These are phyloP conservation scores for Cryptosula pallasiana DNA, from an alignment of 2,888 invertebrate genomes.

Conservation along the genomic window DNA sequence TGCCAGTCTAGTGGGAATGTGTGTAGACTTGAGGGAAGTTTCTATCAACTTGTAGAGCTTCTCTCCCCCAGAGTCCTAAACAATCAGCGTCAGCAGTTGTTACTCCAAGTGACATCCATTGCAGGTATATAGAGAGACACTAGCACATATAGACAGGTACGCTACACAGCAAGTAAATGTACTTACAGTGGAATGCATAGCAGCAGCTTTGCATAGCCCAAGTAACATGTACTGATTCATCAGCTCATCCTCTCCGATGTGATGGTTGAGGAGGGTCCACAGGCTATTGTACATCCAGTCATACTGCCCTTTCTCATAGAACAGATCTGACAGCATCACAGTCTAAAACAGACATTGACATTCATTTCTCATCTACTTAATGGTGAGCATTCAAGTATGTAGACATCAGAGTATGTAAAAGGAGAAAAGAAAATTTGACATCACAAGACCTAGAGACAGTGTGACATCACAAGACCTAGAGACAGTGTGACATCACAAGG, in stretches of 20 bases:
- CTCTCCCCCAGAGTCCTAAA: conserved; percentile 60
- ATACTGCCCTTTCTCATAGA: conserved; percentile 67
- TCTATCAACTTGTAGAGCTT: conserved; percentile 62
- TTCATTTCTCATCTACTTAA: no score
- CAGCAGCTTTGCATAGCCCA: conserved; percentile 65
- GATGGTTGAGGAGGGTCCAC: conserved; percentile 61
- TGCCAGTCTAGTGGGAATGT: conserved; percentile 62
- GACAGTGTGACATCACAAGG: no score
- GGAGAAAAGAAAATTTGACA: no score
- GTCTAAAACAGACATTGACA: conserved; percentile 52
- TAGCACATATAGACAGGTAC: no score
- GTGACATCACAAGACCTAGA: no score
- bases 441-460: no score
- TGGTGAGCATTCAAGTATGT: no score
- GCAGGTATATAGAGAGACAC: no score
- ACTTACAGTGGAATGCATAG: conserved; percentile 36
- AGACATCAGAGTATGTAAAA: no score
- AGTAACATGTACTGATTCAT: conserved; percentile 67
- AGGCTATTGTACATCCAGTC: conserved; percentile 72
- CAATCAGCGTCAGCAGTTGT: no score
- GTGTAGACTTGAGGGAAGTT: conserved; percentile 61
- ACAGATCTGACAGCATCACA: conserved; percentile 69
- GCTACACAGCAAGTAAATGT: no score
- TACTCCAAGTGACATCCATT: no score
- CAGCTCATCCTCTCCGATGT: conserved; percentile 71